Conservation (phyloP, 2,113 vertebrate genomes). For the Phaethon lepturus region DNA sequence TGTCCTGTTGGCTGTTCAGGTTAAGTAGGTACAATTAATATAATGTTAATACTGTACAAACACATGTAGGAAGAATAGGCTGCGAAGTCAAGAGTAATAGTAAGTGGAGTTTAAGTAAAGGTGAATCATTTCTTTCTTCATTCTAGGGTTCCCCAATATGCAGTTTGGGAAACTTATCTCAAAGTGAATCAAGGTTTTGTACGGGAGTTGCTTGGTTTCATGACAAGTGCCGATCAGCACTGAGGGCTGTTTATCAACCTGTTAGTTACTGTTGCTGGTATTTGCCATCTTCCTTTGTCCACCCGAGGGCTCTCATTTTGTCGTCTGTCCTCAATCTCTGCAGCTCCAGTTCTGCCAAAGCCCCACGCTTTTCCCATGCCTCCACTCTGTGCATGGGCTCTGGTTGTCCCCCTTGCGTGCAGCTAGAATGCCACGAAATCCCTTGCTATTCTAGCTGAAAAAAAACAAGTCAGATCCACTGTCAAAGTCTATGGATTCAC, state of each 20-base stretch:
- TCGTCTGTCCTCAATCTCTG: not conserved
- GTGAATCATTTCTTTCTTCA: not conserved
- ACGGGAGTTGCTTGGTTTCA: not conserved
- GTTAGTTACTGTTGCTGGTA: not conserved
- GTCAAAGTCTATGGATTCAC: not conserved
- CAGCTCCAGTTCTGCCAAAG: not conserved
- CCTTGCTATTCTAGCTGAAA: not conserved
- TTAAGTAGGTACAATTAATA: not conserved
- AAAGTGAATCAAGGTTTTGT: not conserved
- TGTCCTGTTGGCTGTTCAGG: not conserved
- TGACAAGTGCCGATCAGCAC: not conserved
- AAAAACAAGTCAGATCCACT: not conserved
- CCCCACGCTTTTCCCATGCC: not conserved
- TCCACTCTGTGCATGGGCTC: not conserved
- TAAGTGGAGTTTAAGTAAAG: not conserved
- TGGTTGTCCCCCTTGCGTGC: fast-evolving
- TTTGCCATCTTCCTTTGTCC: not conserved
- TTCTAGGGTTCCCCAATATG: not conserved
- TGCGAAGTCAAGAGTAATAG: not conserved
- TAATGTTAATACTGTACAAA: not conserved
- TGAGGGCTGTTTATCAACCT: not conserved
- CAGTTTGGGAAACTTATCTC: not conserved
- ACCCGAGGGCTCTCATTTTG: not conserved
- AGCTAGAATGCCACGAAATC: not conserved
- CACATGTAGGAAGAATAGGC: not conserved